Conservation (phyloP, 2,888 invertebrate genomes). For the Actias luna region DNA sequence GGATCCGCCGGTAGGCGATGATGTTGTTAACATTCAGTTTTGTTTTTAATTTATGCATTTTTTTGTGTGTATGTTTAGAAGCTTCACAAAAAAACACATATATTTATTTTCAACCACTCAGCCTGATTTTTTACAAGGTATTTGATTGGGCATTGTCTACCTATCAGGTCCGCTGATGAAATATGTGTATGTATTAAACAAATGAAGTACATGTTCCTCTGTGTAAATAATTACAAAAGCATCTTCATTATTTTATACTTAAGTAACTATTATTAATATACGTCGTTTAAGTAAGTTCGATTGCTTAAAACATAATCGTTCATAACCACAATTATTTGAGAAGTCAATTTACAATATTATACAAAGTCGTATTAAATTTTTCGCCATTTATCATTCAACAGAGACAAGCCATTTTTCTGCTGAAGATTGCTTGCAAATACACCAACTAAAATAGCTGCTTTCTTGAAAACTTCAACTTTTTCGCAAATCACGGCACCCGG, state of each 20-base stretch:
- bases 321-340: background rate
- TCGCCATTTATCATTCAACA: constrained; percentile 60
- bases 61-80: too few species aligned
- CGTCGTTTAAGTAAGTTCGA: background rate
- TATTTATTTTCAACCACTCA: too few species aligned
- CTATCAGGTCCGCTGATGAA: too few species aligned
- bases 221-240: background rate
- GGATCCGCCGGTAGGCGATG: too few species aligned
- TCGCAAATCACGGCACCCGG: constrained; percentile 57
- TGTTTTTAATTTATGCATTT: too few species aligned
- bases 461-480: constrained; percentile 59
- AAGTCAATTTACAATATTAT: constrained; percentile 3
- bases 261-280: too few species aligned
- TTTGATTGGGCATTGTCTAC: too few species aligned
- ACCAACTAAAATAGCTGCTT: constrained; percentile 47
- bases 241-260: background rate
- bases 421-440: constrained; percentile 58
- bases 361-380: constrained; percentile 22
- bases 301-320: background rate
- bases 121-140: too few species aligned
- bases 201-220: background rate
- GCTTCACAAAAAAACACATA: too few species aligned
- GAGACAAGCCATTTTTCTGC: constrained; percentile 59
- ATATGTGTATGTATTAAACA: too few species aligned
- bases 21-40: too few species aligned